Evolutionary conservation across 2,797 vertebrate species (phyloP).

Genomic region (Propithecus perrieri): DNA sequence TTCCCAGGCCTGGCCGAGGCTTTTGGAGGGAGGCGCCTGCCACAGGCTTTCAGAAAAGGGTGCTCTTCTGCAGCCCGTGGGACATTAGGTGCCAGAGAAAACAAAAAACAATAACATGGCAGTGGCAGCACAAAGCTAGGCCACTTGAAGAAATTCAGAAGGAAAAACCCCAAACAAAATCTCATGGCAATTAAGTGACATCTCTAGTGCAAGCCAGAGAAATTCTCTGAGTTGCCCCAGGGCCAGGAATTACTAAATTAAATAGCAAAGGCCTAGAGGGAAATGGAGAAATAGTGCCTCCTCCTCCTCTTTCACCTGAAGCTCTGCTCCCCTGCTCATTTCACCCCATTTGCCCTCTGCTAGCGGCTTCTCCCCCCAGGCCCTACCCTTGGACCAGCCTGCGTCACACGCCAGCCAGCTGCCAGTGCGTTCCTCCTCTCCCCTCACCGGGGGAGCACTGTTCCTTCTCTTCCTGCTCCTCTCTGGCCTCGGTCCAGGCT

Average conservation of each 20-base stretch:
- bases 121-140: neutral
- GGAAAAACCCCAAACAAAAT: conserved; percentile 53
- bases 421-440: neutral
- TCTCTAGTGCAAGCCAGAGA: neutral
- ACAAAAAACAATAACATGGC: neutral
- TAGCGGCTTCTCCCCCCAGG: neutral
- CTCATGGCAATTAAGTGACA: conserved; percentile 43
- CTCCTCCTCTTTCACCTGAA: neutral
- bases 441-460: accelerated
- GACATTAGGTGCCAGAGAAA: neutral
- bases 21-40: neutral
- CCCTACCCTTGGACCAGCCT: neutral
- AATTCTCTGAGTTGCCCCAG: conserved; percentile 3
- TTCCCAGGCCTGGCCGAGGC: neutral
- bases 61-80: neutral
- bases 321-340: neutral
- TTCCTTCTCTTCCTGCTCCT: neutral
- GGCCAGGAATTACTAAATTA: conserved; percentile 58
- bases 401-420: neutral
- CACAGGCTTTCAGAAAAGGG: neutral
- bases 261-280: conserved; percentile 42
- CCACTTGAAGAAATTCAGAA: conserved; percentile 32
- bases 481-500: neutral
- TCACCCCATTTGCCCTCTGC: neutral
- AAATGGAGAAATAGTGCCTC: neutral